These are phyloP conservation scores for Pelosia muscerda DNA, from an alignment of 2,888 invertebrate species.

Conservation along the genomic window DNA sequence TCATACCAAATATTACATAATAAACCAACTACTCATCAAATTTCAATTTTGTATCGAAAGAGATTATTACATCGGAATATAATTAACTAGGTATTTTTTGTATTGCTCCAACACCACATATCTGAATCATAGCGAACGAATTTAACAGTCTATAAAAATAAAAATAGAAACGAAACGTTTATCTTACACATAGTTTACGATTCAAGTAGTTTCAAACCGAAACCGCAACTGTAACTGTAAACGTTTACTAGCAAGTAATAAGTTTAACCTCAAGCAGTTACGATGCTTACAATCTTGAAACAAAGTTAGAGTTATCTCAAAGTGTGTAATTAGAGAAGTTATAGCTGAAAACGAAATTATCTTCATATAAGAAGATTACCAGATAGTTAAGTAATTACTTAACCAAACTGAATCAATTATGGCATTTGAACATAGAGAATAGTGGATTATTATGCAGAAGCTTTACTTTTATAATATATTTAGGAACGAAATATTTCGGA, in stretches of 20 bases:
- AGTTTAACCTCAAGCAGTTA: conserved; percentile 24
- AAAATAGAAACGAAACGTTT: conserved; percentile 58
- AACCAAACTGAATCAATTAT: not conserved
- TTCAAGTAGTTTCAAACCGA: conserved; percentile 27
- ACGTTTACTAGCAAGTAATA: conserved; percentile 19
- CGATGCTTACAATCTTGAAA: conserved; percentile 26
- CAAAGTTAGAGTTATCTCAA: conserved; percentile 31
- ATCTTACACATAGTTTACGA: conserved; percentile 43
- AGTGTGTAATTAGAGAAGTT: conserved; percentile 18
- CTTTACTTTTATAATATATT: too few species aligned
- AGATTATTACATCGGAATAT: not conserved
- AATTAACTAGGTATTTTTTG: not conserved
- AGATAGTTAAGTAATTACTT: not conserved
- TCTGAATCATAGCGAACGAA: conserved; percentile 51
- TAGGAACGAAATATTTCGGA: too few species aligned
- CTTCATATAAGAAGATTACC: not conserved
- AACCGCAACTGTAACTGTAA: conserved; percentile 14
- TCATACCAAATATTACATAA: too few species aligned
- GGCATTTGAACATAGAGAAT: not conserved
- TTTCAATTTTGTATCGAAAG: not conserved
- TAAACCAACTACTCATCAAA: not conserved
- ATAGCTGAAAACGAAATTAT: not conserved
- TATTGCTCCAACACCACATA: conserved; percentile 1
- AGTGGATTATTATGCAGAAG: too few species aligned
- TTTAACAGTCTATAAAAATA: conserved; percentile 51